These are phyloP conservation scores for Tragelaphus buxtoni DNA, from an alignment of 2,113 vertebrate species.

Conservation along the genomic window DNA sequence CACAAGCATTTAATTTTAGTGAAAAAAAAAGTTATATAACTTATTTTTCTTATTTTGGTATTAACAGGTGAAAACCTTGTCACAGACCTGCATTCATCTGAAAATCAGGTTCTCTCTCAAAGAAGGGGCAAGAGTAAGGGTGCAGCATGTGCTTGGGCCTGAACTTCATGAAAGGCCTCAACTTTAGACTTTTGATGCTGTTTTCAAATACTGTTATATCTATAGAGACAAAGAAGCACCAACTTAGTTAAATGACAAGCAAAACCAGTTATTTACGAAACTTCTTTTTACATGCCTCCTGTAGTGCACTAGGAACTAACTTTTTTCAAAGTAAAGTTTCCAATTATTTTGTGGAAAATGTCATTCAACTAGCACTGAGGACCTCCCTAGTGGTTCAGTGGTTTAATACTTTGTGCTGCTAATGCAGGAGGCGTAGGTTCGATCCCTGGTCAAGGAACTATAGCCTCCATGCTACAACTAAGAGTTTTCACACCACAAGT, in stretches of 20 bases:
- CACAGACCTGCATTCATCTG: background rate
- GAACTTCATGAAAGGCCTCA: background rate
- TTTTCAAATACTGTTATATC: background rate
- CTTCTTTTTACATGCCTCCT: background rate
- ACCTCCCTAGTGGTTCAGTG: background rate
- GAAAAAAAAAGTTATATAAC: background rate
- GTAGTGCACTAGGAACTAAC: background rate
- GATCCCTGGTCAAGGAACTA: background rate
- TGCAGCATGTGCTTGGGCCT: background rate
- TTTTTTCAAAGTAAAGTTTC: background rate
- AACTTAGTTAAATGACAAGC: background rate
- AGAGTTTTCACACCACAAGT: background rate
- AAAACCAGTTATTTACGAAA: background rate
- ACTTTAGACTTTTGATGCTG: background rate
- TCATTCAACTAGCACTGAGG: background rate
- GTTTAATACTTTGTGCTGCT: background rate
- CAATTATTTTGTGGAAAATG: background rate
- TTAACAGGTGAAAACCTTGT: background rate
- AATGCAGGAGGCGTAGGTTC: background rate
- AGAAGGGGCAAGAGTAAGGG: background rate
- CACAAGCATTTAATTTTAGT: background rate
- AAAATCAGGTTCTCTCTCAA: background rate
- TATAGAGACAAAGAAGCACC: background rate
- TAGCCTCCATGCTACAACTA: background rate
- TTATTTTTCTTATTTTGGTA: background rate